phyloP scores from a whole-genome alignment of 1,140 invertebrate genomes.

The Ridgeia piscesae region DNA sequence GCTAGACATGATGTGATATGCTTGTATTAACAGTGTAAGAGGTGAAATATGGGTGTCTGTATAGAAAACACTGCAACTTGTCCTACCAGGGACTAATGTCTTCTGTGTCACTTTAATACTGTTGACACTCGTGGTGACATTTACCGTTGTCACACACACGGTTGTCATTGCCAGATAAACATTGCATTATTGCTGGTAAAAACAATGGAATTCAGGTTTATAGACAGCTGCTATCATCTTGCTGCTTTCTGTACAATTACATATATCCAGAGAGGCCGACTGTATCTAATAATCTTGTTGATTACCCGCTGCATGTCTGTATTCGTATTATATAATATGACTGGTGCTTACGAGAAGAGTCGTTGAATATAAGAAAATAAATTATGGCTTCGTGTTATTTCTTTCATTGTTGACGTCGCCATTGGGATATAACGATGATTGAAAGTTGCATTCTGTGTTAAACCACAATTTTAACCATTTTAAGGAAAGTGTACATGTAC shows the following conservation, averaged over 20 bases:
- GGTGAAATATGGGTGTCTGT: not conserved
- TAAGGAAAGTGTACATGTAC: no score
- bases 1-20: not conserved
- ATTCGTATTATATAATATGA: slow-evolving; percentile 7
- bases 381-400: not conserved
- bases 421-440: no score
- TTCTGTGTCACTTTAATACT: no score
- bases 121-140: not conserved
- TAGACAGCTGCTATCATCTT: not conserved
- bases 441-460: no score
- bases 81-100: not conserved
- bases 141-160: not conserved
- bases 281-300: not conserved
- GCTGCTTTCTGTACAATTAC: not conserved
- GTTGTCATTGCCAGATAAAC: not conserved
- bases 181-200: no score
- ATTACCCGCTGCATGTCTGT: not conserved
- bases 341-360: not conserved
- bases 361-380: not conserved
- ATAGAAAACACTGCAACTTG: not conserved
- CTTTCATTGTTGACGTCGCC: not conserved
- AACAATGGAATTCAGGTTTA: not conserved
- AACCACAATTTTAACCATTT: no score
- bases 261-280: not conserved
- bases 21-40: not conserved